A percentile compares a stretch with the other conserved stretches of the same genome.
These are phyloP conservation scores for Lichenostomus cassidix DNA, from an alignment of 2,113 vertebrate genomes.

Conservation along the genomic window DNA sequence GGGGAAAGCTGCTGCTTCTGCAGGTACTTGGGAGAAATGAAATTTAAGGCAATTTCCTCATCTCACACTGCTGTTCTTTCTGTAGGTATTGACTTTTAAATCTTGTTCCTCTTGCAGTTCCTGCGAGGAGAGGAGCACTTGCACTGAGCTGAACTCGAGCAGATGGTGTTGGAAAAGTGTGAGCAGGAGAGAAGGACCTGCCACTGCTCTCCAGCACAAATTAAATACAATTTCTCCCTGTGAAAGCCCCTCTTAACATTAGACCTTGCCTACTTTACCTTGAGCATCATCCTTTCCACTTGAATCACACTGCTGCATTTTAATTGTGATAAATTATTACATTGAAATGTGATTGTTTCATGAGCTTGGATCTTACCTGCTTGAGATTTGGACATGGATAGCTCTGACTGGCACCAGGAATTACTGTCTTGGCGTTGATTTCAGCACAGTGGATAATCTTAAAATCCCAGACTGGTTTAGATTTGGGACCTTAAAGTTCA, in stretches of 20 bases:
- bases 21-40: neutral
- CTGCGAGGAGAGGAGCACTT: neutral
- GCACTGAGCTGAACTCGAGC: neutral
- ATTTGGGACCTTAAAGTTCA: neutral
- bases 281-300: neutral
- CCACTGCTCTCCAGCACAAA: neutral
- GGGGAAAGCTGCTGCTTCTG: neutral
- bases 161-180: neutral
- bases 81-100: neutral
- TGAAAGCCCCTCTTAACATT: neutral
- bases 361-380: neutral
- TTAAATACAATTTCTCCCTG: neutral
- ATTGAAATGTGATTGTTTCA: neutral
- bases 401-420: neutral
- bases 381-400: neutral
- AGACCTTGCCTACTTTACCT: neutral
- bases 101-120: neutral
- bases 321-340: neutral
- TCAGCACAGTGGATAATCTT: neutral
- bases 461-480: neutral
- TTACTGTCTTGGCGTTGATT: fast-evolving
- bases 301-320: neutral
- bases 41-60: neutral
- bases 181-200: neutral
- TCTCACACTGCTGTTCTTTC: neutral